These are phyloP conservation scores for Poeciliopsis infans DNA, from an alignment of 2,797 vertebrate genomes.

Conservation along the genomic window DNA sequence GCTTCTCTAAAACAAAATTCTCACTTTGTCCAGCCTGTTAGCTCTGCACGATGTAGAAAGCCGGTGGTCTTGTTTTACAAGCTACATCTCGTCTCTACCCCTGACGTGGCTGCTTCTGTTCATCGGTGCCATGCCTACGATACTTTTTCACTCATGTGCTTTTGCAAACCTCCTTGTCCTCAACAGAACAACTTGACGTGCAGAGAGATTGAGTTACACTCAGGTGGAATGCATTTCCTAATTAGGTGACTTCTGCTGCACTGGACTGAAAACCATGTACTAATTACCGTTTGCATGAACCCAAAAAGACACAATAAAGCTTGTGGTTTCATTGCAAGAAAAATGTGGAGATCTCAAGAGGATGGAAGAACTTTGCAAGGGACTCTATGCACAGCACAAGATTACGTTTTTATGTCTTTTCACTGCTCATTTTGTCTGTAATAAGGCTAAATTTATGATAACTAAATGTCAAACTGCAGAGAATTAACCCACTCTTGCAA, in stretches of 20 bases:
- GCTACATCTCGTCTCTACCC: not conserved
- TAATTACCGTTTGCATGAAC: not conserved
- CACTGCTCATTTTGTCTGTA: not conserved
- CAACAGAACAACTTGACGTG: not conserved
- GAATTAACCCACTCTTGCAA: constrained; percentile 27
- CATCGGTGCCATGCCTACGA: not conserved
- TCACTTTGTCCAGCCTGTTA: not conserved
- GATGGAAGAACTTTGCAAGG: not conserved
- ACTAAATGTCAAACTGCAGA: constrained; percentile 34
- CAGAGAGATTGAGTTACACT: not conserved
- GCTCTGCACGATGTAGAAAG: not conserved
- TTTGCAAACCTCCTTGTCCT: not conserved
- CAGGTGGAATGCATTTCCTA: not conserved
- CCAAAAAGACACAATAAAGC: not conserved
- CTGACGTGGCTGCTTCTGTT: not conserved
- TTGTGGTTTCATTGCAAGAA: not conserved
- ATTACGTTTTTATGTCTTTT: not conserved
- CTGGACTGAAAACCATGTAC: not conserved
- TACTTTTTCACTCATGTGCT: not conserved
- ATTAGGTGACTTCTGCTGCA: not conserved
- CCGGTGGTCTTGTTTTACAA: not conserved
- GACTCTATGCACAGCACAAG: not conserved
- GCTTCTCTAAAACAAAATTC: not conserved
- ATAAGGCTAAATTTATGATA: constrained; percentile 47
- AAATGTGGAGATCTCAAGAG: not conserved